Base-by-base conservation (phyloP, 2,797 vertebrate genomes). In the Phrynocephalus forsythii region DNA sequence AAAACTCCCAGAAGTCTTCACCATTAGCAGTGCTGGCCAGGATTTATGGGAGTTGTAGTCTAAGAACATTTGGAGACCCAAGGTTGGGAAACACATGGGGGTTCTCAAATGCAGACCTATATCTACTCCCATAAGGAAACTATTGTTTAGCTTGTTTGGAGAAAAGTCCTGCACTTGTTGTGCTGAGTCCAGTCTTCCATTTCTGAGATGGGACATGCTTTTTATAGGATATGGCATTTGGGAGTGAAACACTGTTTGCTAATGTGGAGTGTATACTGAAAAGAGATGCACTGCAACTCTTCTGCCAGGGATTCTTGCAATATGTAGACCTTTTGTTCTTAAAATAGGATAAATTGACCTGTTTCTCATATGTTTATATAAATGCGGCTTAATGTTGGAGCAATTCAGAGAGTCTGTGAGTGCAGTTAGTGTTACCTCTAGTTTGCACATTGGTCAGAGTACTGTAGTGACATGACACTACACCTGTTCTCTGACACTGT, bases 401-500 rank as follows among this genome's bases (percentile, higher is more conserved):
- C 3, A 2, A 22, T 28, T 69, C 15, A n/a, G 1, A 26, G 22
- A 26, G 22, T 28, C 38, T 68, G 38, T 68, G 33, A 8, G 18
- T n/a, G 67, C 66, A 50, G 3, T 63, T 50, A 33, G 20, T 67
- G 3, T 26, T 68, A 5, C 60, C 8, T 44, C 9, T n/a, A 82
- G 38, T 50, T 69, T 44, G 50, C 24, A 82, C 66, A 3, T 28
- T 6, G 26, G 80, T 8, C 16, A 81, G 11, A 56, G 52, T 56
- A 56, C 2, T 48, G 66, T 67, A 81, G 67, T 13, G 10, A 68
- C 15, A 44, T 7, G 38, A 11, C 68, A 79, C 26, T 85, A 44
- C n/a, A 71, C 13, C 67, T 80, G 63, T 76, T 63, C 73, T 84
- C 52, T 84, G 28, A 75, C 22, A 66, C 71, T n/a, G 83, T 56